Base-by-base conservation (phyloP, 1,140 invertebrate species). In the Dryas iulia region DNA sequence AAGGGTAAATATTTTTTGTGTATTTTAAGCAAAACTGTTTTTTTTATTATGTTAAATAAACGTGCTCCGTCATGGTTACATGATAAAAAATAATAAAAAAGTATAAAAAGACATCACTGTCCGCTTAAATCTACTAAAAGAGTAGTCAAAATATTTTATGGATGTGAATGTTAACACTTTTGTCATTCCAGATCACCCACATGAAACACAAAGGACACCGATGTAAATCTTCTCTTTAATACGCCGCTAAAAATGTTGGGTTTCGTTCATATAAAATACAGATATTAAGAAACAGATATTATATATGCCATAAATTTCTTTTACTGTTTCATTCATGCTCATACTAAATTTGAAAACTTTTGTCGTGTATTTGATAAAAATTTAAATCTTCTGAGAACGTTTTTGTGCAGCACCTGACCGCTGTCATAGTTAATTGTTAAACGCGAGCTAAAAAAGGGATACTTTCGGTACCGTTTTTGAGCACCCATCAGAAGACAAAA, bases 71-170 rank as follows among this genome's bases (percentile, higher is more conserved):
- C 33, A 58, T n/a, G 11, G 39, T 21, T 1, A 47, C 8, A 47
- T 47, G 39, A 10, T 21, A 21, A 47, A 47, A 47, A 39, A 47
- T 10, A 14, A 14, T 18, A 47, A 47, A 47, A 47, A 47, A 47
- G 14, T 21, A 47, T 47, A 47, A 47, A 47, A 47, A 47, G 39
- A 47, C 18, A 47, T 47, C 39, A 18, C 78, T 78, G 78, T 77
- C 77, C 47, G 53, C 71, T 73, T 76, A 78, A 67, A 65, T 76
- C 66, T 68, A 82, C 77, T 87, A 84, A 90, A 82, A 83, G 82
- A 89, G 88, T 79, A 85, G 84, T 90, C 88, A 90, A 90, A 90
- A 90, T 90, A 90, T 90, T 90, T 90, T 89, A 89, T 86, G 82
- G 84, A 72, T 73, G 78, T 81, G 82, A 77, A 88, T 87, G 86